Conservation (phyloP, 37 sponge, comb jelly and placozoan genomes). For the Diacarnus erythraeanus region DNA sequence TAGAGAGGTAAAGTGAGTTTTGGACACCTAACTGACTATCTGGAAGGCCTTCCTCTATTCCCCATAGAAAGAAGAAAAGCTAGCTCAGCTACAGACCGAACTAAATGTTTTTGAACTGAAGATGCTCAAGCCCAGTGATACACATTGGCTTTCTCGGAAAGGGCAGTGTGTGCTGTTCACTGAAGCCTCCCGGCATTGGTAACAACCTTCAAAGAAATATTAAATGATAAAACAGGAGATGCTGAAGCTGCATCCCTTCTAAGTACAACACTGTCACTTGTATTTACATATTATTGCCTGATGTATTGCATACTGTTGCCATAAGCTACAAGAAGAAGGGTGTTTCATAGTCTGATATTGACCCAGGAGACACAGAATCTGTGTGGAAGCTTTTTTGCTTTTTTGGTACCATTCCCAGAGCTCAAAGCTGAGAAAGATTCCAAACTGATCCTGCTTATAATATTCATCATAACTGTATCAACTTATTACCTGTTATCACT, state of each 20-base stretch:
- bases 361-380: constrained; percentile 24
- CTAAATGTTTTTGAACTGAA: constrained; percentile 43
- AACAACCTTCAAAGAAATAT: constrained; percentile 13
- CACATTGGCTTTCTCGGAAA: constrained; percentile 39
- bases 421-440: too few relatives aligned
- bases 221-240: constrained; percentile 18
- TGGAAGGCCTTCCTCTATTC: constrained; percentile 41
- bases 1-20: constrained; percentile 33
- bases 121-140: constrained; percentile 44
- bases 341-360: constrained; percentile 27
- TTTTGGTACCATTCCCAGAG: too few relatives aligned
- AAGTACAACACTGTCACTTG: constrained; percentile 12
- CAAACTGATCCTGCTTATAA: too few relatives aligned
- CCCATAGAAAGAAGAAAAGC: constrained; percentile 27
- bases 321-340: not conserved
- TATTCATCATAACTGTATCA: too few relatives aligned
- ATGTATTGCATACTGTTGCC: too few relatives aligned
- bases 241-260: constrained; percentile 33
- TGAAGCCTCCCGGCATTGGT: constrained; percentile 40
- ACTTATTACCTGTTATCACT: too few relatives aligned
- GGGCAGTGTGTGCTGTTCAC: constrained; percentile 34
- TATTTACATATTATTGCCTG: too few relatives aligned
- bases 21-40: constrained; percentile 36
- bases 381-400: constrained; percentile 45
- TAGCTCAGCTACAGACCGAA: constrained; percentile 37